Base-by-base conservation (phyloP, 2,888 invertebrate genomes). In the Amphipyra tragopoginis region DNA sequence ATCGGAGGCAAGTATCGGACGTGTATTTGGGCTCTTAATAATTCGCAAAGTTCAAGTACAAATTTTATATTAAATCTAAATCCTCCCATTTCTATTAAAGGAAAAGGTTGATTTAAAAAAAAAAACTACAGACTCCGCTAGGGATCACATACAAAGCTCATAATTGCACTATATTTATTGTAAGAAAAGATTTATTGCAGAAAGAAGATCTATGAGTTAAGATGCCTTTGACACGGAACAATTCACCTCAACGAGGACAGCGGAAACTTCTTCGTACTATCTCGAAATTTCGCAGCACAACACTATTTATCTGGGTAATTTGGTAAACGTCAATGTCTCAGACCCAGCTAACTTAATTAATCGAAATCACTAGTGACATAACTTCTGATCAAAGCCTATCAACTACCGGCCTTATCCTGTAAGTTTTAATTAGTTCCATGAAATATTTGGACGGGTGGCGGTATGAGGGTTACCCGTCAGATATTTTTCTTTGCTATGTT, bases 341-440 rank as follows among this genome's bases (percentile, higher is more conserved):
- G 29, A 51, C 33, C 14, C 26, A 42, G 40, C 26, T 26, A 39
- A 58, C 45, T 61, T 61, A 75, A 70, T 71, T 70, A 65, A 72
- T 63, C 36, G 36, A 53, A 75, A 65, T 59, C 63, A 63, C 48
- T 66, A 47, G 60, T 60, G 60, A 45, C 43, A 60, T 43, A 76
- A 74, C 53, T 74, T 52, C 33, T 47, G 53, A 53, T 64, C 71
- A 57, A 72, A 70, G 53, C 47, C 34, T 66, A 63, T 59, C 59
- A 62, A 56, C 50, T 39, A 53, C 14, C 47, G 40, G 50, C 61
- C 48, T 64, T 62, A 66, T 62, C 61, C 48, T 39, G 40, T 49
- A 66, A 77, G 72, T 72, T 77, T 74, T 74, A 69, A 77, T 77
- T 77, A 75, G 61, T 74, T 69, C 15, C 56, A 56, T 40, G 44